Conservation (phyloP, 2,797 vertebrate species). For the Falco novaeseelandiae region DNA sequence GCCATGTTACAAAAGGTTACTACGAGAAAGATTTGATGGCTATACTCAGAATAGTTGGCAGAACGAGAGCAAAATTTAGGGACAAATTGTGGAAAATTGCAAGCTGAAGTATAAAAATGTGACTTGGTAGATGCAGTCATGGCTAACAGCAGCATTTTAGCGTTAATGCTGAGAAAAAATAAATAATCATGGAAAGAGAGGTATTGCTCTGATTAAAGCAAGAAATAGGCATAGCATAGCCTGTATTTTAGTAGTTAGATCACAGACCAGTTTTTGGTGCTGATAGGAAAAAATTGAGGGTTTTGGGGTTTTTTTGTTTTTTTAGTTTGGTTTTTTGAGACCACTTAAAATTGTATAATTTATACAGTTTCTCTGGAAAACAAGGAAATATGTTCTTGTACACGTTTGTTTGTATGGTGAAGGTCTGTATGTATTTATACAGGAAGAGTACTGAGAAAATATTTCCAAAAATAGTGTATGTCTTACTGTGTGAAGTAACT, state of each 20-base stretch:
- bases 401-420: background rate
- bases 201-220: background rate
- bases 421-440: background rate
- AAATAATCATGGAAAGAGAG: background rate
- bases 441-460: background rate
- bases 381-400: background rate
- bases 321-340: background rate
- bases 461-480: background rate
- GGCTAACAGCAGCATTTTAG: background rate
- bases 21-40: background rate
- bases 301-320: background rate
- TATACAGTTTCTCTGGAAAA: background rate
- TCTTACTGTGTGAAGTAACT: background rate
- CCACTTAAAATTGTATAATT: background rate
- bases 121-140: background rate
- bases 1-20: background rate
- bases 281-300: background rate
- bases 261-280: background rate
- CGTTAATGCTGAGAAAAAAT: background rate
- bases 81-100: background rate
- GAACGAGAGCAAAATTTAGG: background rate
- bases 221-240: fast-evolving
- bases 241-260: background rate
- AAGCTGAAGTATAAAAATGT: background rate
- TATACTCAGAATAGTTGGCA: background rate